Evolutionary conservation across 2,113 vertebrate species (phyloP), one percentile per base, ranked within the genome.

Genomic region (Saccopteryx leptura): DNA sequence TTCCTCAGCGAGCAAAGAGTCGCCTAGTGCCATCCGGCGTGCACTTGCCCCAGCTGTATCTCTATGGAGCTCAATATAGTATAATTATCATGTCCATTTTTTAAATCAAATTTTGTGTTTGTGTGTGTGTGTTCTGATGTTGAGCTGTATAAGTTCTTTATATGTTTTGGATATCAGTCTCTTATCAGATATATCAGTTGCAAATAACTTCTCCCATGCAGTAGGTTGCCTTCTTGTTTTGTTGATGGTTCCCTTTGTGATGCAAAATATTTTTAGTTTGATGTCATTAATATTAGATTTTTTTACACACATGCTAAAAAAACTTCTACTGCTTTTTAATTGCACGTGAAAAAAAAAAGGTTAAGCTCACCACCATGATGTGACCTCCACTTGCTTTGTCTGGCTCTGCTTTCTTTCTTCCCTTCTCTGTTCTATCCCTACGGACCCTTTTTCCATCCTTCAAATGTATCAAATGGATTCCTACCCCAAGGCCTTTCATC

Each of bases 251-350:
- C 61, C 23, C 23, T 61, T 26, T 81, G 33, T 61, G 33, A 26
- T 26, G 56, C 23, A 39, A 81, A 46, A 81, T 23, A 60, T 81
- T 81, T 80, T 46, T 61, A 81, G 56, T 61, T 81, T 61, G 33
- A 61, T 60, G 8, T 61, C 48, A 39, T 83, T 83, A 79, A 61
- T 48, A 90, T 58, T 28, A 78, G 24, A 79, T 75, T 24, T 93
- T 93, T 90, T 84, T 18, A 90, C 31, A 79, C 0, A 39, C 11
- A 48, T 90, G 19, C 63, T 91, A 79, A 58, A 90, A 92, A 92
- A 71, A 8, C 50, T 31, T 56, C 33, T 78, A 94, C 23, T 75
- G 24, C 7, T 39, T 88, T 94, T 72, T 56, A 52, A 65, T 26
- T 92, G 54, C 26, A 89, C 24, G 3, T 31, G 26, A 48, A 58